A percentile compares a stretch with the other conserved stretches of the same genome.
These are phyloP conservation scores for Plectus sambesii DNA, from an alignment of 1,140 invertebrate genomes.

Conservation along the genomic window DNA sequence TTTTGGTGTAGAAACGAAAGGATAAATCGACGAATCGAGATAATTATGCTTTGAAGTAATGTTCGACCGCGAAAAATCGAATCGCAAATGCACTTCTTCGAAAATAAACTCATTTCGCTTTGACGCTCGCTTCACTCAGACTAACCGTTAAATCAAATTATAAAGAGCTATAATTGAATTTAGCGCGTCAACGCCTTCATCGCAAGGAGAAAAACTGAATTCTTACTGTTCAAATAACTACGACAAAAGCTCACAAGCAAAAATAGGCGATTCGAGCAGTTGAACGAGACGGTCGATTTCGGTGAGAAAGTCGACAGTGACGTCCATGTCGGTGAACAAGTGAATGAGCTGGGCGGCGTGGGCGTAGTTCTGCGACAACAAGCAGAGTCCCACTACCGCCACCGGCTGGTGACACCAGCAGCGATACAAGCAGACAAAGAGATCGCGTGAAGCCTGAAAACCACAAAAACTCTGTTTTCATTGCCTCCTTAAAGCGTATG, in stretches of 20 bases:
- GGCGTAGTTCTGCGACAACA: constrained; percentile 83
- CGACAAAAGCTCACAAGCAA: constrained; percentile 70
- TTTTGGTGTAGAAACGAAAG: too few species aligned
- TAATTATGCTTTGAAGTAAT: too few species aligned
- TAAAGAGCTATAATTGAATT: too few species aligned
- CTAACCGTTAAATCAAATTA: too few species aligned
- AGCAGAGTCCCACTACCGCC: constrained; percentile 78
- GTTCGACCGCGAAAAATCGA: too few species aligned
- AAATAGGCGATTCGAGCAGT: constrained; percentile 94
- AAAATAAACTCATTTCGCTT: too few species aligned
- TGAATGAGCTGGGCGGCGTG: constrained; percentile 79
- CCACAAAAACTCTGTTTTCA: too few species aligned
- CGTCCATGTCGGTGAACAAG: constrained; percentile 82
- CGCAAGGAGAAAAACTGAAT: background rate
- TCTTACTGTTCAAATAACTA: background rate
- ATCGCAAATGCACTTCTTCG: too few species aligned
- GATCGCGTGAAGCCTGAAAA: constrained; percentile 61
- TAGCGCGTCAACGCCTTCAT: background rate
- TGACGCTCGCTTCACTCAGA: too few species aligned
- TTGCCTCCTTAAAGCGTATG: too few species aligned
- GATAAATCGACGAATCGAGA: too few species aligned
- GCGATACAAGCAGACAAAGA: constrained; percentile 78
- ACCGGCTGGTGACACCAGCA: constrained; percentile 96
- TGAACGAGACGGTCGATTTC: constrained; percentile 96
- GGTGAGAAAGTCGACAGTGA: constrained; percentile 84